Evolutionary conservation across 1,140 invertebrate species (phyloP).

Genomic region (Procambarus virginalis): DNA sequence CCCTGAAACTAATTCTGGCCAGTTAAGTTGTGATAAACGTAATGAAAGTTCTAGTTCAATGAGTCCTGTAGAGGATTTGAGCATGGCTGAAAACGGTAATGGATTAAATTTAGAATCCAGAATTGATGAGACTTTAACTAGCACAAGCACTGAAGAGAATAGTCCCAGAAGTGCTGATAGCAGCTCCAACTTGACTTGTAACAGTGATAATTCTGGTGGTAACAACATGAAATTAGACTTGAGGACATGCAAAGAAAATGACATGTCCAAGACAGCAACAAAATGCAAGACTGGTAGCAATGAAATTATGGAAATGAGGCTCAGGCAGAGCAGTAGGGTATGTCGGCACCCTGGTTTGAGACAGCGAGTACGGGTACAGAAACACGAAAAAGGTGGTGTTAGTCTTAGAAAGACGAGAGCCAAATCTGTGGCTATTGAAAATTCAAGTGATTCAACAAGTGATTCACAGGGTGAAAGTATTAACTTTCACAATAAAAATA

Average conservation of each 20-base stretch:
- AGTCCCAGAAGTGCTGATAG: background rate
- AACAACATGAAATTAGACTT: background rate
- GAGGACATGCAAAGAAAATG: background rate
- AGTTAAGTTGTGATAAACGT: background rate
- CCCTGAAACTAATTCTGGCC: background rate
- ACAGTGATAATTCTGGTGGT: background rate
- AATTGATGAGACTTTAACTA: background rate
- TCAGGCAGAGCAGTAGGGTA: constrained; percentile 7
- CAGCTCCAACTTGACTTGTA: background rate
- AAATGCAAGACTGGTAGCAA: background rate
- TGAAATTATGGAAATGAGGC: background rate
- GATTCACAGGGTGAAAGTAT: background rate
- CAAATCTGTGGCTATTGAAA: background rate
- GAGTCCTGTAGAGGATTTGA: background rate
- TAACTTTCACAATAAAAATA: background rate
- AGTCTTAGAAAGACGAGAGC: background rate
- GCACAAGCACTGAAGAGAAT: background rate
- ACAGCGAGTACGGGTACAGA: background rate
- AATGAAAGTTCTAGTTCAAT: background rate
- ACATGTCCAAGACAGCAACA: too few species aligned
- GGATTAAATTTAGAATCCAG: background rate
- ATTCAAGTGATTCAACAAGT: background rate
- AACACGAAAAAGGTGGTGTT: background rate
- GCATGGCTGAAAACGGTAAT: background rate
- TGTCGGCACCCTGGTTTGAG: background rate